Percentiles rank a stretch among this genome's conserved stretches.
Conservation (phyloP, 2,797 vertebrate species). For the Poliocrania exsul region DNA sequence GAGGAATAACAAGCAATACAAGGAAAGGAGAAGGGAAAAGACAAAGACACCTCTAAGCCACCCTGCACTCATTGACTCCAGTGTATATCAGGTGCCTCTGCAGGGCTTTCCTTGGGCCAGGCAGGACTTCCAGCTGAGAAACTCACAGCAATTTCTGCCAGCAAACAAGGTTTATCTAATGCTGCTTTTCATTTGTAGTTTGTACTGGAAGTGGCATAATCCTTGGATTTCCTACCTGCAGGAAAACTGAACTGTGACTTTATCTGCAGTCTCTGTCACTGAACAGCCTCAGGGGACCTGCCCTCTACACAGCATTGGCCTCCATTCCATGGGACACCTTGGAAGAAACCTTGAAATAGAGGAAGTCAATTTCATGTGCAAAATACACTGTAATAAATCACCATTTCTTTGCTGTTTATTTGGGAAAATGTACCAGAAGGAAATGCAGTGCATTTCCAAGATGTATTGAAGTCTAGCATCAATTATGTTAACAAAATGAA, state of each 20-base stretch:
- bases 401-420: neutral
- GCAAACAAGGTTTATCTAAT: constrained; percentile 1
- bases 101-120: neutral
- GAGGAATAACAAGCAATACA: neutral
- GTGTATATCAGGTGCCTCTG: neutral
- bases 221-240: neutral
- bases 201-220: neutral
- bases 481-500: constrained; percentile 44
- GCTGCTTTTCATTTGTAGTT: neutral
- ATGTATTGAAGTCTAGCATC: neutral
- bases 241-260: neutral
- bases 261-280: neutral
- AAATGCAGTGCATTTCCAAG: neutral
- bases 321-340: neutral
- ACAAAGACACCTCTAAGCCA: neutral
- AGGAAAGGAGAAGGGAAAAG: constrained; percentile 10
- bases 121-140: neutral
- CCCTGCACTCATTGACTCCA: neutral
- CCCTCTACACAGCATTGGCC: neutral
- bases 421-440: neutral
- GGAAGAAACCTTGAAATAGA: neutral
- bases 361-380: neutral
- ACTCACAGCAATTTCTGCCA: neutral
- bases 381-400: neutral
- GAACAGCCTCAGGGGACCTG: neutral